Percentiles rank a stretch among this genome's conserved stretches.
Conservation (phyloP, 2,113 vertebrate species). For the Laterallus jamaicensis region DNA sequence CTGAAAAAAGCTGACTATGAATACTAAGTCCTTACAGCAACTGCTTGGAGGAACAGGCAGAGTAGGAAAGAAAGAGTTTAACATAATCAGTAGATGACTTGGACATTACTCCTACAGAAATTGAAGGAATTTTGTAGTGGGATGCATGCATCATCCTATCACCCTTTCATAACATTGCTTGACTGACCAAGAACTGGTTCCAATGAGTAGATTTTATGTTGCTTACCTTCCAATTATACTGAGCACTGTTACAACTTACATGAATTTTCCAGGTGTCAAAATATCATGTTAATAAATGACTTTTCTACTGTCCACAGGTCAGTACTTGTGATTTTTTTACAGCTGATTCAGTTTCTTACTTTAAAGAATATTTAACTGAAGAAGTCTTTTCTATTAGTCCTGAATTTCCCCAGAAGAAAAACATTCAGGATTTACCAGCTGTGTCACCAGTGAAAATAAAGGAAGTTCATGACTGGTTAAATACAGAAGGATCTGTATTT, state of each 20-base stretch:
- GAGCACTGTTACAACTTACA: neutral
- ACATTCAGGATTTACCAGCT: neutral
- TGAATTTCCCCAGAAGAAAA: neutral
- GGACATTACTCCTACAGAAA: constrained; percentile 17
- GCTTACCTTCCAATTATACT: neutral
- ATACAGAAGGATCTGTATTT: neutral
- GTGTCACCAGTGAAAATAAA: neutral
- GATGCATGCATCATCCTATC: neutral
- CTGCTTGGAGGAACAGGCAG: neutral
- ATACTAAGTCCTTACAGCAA: constrained; percentile 5
- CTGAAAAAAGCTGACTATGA: constrained; percentile 30
- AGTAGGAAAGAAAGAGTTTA: constrained; percentile 5
- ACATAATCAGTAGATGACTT: neutral
- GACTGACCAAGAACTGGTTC: neutral
- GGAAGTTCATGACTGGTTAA: neutral
- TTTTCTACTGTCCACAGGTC: neutral
- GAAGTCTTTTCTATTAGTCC: neutral
- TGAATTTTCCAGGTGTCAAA: neutral
- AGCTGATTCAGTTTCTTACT: neutral
- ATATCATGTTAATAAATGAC: constrained; percentile 29
- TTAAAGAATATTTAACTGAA: neutral
- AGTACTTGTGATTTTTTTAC: neutral
- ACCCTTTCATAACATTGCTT: neutral
- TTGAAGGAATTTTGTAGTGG: constrained; percentile 45
- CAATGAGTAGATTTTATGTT: neutral